These are phyloP conservation scores for Chanos chanos DNA, from an alignment of 2,797 vertebrate species.

Conservation along the genomic window DNA sequence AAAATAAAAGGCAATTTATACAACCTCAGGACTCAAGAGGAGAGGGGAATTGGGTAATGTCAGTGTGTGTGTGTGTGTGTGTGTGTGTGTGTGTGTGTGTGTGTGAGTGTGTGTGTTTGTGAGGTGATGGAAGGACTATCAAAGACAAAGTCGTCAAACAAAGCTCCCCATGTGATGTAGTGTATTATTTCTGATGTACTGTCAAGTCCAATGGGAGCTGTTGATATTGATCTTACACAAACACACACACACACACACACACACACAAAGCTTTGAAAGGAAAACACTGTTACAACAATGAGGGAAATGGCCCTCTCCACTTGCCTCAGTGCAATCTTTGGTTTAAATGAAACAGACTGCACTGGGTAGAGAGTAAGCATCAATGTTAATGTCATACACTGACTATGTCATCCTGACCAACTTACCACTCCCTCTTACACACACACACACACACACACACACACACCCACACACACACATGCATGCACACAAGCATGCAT, in stretches of 20 bases:
- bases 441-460: no score
- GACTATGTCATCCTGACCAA: no score
- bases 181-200: slow-evolving; percentile 41
- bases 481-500: no score
- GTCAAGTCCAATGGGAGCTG: slow-evolving; percentile 34
- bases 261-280: neutral
- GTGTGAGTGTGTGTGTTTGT: neutral
- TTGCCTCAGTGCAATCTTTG: slow-evolving; percentile 5
- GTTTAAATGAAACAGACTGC: slow-evolving; percentile 3
- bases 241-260: neutral
- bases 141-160: slow-evolving; percentile 30
- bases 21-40: neutral
- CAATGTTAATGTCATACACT: no score
- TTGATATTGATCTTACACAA: slow-evolving; percentile 31
- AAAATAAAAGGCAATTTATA: slow-evolving; percentile 22
- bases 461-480: no score
- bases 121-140: slow-evolving; percentile 3
- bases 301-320: slow-evolving; percentile 7
- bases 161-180: slow-evolving; percentile 22
- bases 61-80: neutral
- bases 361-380: slow-evolving; percentile 25
- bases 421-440: no score
- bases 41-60: no score
- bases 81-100: neutral
- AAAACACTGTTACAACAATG: slow-evolving; percentile 13